Evolutionary conservation across 1,140 invertebrate species (phyloP), one percentile per base, ranked within the genome.

Genomic region (Drosophila truncata): DNA sequence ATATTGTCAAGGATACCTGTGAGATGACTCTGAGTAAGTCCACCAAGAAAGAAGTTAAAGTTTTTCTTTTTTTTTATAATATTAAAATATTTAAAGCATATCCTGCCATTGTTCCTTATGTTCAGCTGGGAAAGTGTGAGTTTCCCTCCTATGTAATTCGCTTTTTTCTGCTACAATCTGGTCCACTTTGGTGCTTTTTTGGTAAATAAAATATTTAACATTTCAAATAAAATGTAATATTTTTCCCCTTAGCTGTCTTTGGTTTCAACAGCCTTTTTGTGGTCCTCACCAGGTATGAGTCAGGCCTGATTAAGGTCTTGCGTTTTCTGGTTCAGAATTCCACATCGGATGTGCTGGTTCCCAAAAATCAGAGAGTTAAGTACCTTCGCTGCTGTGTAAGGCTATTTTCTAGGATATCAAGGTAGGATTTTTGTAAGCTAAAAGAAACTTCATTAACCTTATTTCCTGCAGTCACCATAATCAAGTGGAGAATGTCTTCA

Each of bases 201-300:
- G 66, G 85, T 85, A 61, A 4, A 52, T 4, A 1, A n/a, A 14
- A 13, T 16, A 10, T 39, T n/a, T 23, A 11, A 39, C 7, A 23
- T 5, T 33, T 4, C 0, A 41, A 37, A 9, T 33, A 0, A 37
- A 10, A 7, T 27, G 4, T 16, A 23, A 46, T 0, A 4, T 2
- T 35, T 46, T 42, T 11, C 9, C 9, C 8, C 0, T 4, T 25
- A 88, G 85, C 81, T 59, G 85, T 90, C 0, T 88, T 88, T 76
- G 85, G 81, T 6, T 88, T 85, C 20, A 88, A 90, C 47, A 90
- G 85, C 14, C 63, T 88, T 0, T 88, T 90, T 31, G 81, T 88
- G 14, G 86, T 88, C 35, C 70, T 90, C 1, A 90, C 85, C 9
- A 59, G 60, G 8, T 80, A 88, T 29, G 85, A 90, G 58, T 80